phyloP scores from a whole-genome alignment of 2,888 invertebrate genomes.

The Dermolepida albohirtum region DNA sequence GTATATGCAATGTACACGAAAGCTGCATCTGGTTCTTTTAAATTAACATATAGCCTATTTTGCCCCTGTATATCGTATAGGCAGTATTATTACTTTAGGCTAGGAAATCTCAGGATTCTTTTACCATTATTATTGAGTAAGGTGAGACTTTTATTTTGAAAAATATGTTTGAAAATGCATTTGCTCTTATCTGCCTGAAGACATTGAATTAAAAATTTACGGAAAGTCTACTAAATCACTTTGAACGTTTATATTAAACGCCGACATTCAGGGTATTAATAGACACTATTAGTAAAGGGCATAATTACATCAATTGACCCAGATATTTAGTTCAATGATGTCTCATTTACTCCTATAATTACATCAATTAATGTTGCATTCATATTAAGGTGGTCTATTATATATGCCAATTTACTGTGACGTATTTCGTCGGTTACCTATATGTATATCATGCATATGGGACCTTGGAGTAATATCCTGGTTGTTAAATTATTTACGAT shows the following conservation, averaged over 20 bases:
- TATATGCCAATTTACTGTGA: conserved; percentile 2
- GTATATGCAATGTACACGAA: too few species aligned
- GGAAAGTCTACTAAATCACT: too few species aligned
- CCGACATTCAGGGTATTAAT: background rate
- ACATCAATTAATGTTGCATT: conserved; percentile 14
- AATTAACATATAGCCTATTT: too few species aligned
- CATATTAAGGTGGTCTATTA: conserved; percentile 3
- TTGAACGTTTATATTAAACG: too few species aligned
- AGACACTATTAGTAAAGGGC: conserved; percentile 1
- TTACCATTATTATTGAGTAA: too few species aligned
- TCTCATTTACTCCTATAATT: conserved; percentile 25
- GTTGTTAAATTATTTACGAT: conserved; percentile 4
- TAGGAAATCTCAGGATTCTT: too few species aligned
- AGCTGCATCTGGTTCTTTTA: too few species aligned
- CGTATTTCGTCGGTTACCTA: background rate
- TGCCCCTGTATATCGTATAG: too few species aligned
- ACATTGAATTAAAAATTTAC: too few species aligned
- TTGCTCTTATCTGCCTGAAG: too few species aligned
- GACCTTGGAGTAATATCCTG: conserved; percentile 1
- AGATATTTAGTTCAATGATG: conserved; percentile 22
- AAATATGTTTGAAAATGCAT: background rate
- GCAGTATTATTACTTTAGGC: too few species aligned
- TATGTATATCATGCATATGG: background rate
- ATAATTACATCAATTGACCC: conserved; percentile 5
- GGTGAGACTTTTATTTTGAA: too few species aligned